Base-by-base conservation (phyloP, 2,888 invertebrate genomes). In the Sinohyriopsis cumingii region DNA sequence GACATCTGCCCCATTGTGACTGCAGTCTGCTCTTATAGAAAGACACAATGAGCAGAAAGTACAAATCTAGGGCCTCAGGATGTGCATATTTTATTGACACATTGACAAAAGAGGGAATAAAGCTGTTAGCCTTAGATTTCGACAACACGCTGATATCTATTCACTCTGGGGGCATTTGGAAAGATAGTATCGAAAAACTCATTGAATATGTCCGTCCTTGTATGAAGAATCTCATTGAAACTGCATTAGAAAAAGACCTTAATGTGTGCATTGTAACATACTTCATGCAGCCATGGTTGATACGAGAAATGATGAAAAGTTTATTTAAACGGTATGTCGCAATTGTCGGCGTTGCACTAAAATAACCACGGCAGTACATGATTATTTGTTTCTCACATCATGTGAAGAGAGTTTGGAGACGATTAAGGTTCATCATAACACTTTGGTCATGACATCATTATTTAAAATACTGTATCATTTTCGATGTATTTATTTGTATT, bases 111-210 rank as follows among this genome's bases (percentile, higher is more conserved):
- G 84, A 84, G 69, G 85, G 86, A 45, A 81, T 88, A 55, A 83
- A 84, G 59, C 78, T 88, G 45, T 70, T 88, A 54, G 88, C 88
- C 0, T 69, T 88, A 2, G 88, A 88, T 75, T 88, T 88, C 74
- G 88, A 88, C 73, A 82, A 84, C 69, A 88, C 88, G 15, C 77
- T 88, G 55, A 83, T 88, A 57, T 82, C 82, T 15, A 82, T 88
- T 56, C 88, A 88, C 68, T 85, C 88, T 18, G 84, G 84, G 24
- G 88, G 88, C 3, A 74, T 77, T 53, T 88, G 88, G 88, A 79
- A 82, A 65, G 83, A 84, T 25, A 80, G 80, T 22, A 76, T 82
- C 7, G 82, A 84, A 22, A 84, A 83, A 57, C 75, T 88, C 33
- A 78, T 77, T 3, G 74, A 79, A 24, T 82, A 86, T 65, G 82